phyloP scores from a whole-genome alignment of 2,113 vertebrate genomes.

The Carettochelys insculpta region DNA sequence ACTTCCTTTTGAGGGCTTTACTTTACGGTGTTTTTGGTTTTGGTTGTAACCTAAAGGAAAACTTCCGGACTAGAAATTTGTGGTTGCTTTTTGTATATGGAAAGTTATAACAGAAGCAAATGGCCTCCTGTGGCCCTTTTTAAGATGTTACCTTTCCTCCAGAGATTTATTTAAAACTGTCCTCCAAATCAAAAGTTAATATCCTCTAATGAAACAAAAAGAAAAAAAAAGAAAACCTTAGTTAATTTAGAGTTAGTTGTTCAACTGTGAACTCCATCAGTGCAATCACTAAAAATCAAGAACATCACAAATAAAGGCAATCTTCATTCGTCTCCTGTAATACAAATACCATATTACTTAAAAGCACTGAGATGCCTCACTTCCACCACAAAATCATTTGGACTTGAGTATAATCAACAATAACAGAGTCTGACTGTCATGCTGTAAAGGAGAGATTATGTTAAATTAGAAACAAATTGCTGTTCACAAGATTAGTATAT shows the following conservation, averaged over 20 bases:
- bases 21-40: not conserved
- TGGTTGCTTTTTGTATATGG: not conserved
- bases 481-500: not conserved
- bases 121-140: not conserved
- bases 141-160: not conserved
- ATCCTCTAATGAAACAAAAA: no score
- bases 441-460: not conserved
- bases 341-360: not conserved
- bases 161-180: not conserved
- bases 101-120: not conserved
- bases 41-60: not conserved
- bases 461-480: not conserved
- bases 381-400: not conserved
- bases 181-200: not conserved
- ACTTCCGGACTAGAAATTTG: not conserved
- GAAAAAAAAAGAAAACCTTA: not conserved
- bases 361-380: not conserved
- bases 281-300: not conserved
- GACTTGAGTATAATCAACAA: not conserved
- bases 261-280: not conserved
- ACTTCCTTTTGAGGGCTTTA: not conserved
- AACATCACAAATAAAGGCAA: not conserved
- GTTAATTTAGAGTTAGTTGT: not conserved
- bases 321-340: not conserved
- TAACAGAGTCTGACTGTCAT: not conserved